These are phyloP conservation scores for Electrona antarctica DNA, from an alignment of 2,113 vertebrate genomes.

Conservation along the genomic window DNA sequence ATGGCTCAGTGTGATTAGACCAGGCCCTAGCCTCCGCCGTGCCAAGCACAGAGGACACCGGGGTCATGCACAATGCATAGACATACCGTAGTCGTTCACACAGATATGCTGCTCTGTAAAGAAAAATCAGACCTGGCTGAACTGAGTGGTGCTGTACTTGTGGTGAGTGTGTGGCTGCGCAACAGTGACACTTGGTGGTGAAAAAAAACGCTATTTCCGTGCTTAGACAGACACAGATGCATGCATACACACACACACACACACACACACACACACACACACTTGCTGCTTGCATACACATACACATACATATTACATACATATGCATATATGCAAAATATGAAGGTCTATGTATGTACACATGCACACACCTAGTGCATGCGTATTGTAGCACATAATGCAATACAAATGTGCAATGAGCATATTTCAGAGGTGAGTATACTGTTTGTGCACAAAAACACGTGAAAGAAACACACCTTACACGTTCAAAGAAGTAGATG, in stretches of 20 bases:
- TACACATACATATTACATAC: slow-evolving; percentile 2
- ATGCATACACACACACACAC: no score
- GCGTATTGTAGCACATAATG: not conserved
- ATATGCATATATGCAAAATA: not conserved
- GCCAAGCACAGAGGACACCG: slow-evolving; percentile 63
- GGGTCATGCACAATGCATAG: slow-evolving; percentile 48
- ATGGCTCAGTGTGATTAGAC: slow-evolving; percentile 66
- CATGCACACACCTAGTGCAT: not conserved
- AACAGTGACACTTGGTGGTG: no score
- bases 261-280: no score
- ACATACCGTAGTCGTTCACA: slow-evolving; percentile 19
- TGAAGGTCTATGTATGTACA: not conserved
- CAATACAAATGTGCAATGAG: not conserved
- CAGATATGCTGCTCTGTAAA: no score
- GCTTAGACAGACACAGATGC: no score
- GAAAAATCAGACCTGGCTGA: slow-evolving; percentile 17
- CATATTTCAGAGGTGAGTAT: slow-evolving; percentile 9
- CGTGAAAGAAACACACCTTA: no score
- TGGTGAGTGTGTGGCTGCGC: no score
- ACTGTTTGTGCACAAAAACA: not conserved
- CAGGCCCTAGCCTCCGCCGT: slow-evolving; percentile 44
- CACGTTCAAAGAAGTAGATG: not conserved
- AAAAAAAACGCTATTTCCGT: no score
- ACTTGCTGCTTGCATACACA: not conserved
- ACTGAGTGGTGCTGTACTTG: no score